Evolutionary conservation across 2,888 invertebrate genomes (phyloP).

Genomic region (Pachycephus smyrnensis): DNA sequence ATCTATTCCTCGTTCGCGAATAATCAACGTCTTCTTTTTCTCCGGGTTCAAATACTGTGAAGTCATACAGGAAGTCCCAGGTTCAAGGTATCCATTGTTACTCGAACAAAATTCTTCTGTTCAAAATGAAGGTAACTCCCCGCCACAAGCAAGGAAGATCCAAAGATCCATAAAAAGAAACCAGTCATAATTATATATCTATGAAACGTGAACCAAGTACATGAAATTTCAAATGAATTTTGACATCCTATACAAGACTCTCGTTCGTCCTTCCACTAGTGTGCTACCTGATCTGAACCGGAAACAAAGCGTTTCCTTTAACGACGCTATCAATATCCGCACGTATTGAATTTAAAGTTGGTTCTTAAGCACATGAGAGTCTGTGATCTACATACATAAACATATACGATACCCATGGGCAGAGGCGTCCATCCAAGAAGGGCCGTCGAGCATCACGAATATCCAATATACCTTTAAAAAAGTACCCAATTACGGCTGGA

Average conservation of each 20-base stretch:
- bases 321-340: slow-evolving; percentile 21
- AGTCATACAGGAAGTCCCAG: background rate
- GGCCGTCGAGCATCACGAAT: background rate
- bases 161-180: background rate
- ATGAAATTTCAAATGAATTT: background rate
- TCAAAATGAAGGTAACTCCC: background rate
- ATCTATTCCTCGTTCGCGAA: background rate
- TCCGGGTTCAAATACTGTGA: background rate
- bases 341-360: slow-evolving; percentile 23
- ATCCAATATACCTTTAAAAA: background rate
- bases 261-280: background rate
- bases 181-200: background rate
- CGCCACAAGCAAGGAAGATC: background rate
- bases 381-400: background rate
- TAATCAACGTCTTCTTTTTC: background rate
- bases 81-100: background rate
- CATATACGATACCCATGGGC: background rate
- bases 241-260: background rate
- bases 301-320: slow-evolving; percentile 25
- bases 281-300: slow-evolving; percentile 22
- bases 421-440: background rate
- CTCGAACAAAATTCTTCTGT: background rate
- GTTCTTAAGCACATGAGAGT: background rate
- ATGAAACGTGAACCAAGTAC: background rate
- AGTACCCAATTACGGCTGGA: background rate